Conservation (phyloP, 2,113 vertebrate genomes). For the Prionailurus bengalensis region DNA sequence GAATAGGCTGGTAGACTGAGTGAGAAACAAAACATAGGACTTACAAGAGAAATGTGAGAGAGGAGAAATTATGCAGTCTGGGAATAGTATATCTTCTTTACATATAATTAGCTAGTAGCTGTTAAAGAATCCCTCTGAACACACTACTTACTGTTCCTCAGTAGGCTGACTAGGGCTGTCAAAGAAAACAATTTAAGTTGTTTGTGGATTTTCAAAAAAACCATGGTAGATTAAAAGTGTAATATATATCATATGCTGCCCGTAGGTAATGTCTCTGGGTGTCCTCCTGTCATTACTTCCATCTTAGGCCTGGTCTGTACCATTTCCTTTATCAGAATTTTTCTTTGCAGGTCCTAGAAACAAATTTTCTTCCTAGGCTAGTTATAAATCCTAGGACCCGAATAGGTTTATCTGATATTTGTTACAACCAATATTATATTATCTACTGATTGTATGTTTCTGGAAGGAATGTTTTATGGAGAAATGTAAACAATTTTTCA, state of each 20-base stretch:
- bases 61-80: background rate
- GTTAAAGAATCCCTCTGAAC: background rate
- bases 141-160: background rate
- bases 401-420: background rate
- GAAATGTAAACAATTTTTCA: constrained; percentile 46
- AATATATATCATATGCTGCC: background rate
- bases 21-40: background rate
- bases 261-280: background rate
- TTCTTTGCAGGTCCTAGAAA: background rate
- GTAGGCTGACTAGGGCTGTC: background rate
- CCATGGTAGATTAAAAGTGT: background rate
- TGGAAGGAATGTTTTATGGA: constrained; percentile 45
- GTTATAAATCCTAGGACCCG: background rate
- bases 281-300: background rate
- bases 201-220: background rate
- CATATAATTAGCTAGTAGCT: background rate
- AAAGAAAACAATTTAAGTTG: constrained; percentile 16
- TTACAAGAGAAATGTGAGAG: background rate
- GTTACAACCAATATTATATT: constrained; percentile 31
- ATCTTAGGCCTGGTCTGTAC: background rate
- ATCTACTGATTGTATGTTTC: constrained; percentile 8
- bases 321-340: background rate
- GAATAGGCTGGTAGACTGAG: background rate
- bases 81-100: background rate
- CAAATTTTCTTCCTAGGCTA: background rate